Conservation (phyloP, 2,797 vertebrate genomes). For the Tangara arthus region DNA sequence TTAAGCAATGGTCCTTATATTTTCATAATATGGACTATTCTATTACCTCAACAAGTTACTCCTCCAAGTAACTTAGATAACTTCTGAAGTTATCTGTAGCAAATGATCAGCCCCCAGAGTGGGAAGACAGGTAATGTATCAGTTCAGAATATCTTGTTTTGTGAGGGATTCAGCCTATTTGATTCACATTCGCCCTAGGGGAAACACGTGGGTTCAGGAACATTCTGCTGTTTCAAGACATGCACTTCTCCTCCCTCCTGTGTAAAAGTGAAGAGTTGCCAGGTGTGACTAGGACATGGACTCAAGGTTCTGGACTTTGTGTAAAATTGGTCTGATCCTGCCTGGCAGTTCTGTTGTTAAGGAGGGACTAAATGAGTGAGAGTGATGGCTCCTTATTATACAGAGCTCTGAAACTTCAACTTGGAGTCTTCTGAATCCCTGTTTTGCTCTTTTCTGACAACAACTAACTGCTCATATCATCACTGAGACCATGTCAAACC, state of each 20-base stretch:
- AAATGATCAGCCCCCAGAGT: not conserved
- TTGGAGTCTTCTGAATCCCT: not conserved
- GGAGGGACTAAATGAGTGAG: not conserved
- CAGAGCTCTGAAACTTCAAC: not conserved
- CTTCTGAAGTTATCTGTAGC: not conserved
- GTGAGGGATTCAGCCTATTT: not conserved
- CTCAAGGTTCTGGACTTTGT: not conserved
- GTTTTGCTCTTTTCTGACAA: not conserved
- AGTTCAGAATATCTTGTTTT: not conserved
- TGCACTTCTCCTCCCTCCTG: not conserved
- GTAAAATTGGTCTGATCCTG: not conserved
- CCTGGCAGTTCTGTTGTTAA: not conserved
- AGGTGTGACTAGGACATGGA: not conserved
- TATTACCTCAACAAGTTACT: not conserved
- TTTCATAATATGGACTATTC: not conserved
- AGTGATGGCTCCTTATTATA: fast-evolving
- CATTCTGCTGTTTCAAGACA: not conserved
- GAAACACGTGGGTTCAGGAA: not conserved
- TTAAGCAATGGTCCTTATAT: not conserved
- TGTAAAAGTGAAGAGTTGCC: not conserved
- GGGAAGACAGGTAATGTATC: not conserved
- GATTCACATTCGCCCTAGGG: not conserved
- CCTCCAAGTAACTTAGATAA: not conserved
- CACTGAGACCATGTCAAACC: not conserved
- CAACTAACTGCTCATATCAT: fast-evolving